Evolutionary conservation across 2,888 invertebrate genomes (phyloP).

Genomic region (Oxytorus armatus): DNA sequence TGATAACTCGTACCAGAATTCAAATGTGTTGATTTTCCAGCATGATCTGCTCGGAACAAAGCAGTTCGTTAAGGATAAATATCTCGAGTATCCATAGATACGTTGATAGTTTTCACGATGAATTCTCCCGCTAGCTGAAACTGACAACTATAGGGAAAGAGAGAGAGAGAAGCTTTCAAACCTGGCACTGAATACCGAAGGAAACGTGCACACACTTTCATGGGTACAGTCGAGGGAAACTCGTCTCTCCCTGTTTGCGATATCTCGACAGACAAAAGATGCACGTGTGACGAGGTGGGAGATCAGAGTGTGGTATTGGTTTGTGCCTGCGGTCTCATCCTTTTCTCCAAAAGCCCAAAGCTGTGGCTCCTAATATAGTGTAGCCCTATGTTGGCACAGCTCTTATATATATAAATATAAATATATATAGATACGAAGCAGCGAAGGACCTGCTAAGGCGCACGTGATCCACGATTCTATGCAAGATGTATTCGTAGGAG

Average conservation of each 20-base stretch:
- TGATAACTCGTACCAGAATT: neutral
- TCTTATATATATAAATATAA: neutral
- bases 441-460: slow-evolving; percentile 28
- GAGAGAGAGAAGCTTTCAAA: neutral
- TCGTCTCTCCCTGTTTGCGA: slow-evolving; percentile 5
- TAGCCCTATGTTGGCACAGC: slow-evolving; percentile 16
- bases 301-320: neutral
- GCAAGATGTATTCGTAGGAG: slow-evolving; percentile 53
- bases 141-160: no score
- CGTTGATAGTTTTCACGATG: neutral
- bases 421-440: neutral
- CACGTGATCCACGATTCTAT: slow-evolving; percentile 57
- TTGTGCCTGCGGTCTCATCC: neutral
- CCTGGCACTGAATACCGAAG: neutral
- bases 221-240: neutral
- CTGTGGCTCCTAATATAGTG: slow-evolving; percentile 33
- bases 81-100: neutral
- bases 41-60: neutral
- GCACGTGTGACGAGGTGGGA: slow-evolving; percentile 8
- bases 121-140: neutral
- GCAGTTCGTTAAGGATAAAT: slow-evolving; percentile 13
- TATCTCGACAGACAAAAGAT: slow-evolving; percentile 30
- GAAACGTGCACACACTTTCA: neutral
- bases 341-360: slow-evolving; percentile 8
- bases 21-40: neutral